Evolutionary conservation across 2,888 invertebrate genomes (phyloP), one percentile per base, ranked within the genome.

Genomic region (Cotesia congregata): DNA sequence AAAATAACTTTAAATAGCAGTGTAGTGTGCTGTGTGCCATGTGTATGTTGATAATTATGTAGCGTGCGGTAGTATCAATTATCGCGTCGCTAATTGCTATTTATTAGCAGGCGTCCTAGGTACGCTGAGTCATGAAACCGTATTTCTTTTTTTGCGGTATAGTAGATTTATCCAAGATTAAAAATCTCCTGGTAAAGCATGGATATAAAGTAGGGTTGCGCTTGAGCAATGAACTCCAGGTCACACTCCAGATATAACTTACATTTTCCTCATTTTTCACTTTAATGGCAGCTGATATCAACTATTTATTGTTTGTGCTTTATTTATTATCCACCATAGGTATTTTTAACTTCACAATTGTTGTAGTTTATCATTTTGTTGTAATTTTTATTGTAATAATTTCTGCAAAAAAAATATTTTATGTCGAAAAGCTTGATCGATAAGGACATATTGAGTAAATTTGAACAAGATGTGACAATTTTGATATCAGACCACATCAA

Each of bases 11-110:
- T 15, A 68, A 41, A 17, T 12, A 6, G 5, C 6, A 17, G 17
- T 30, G 3, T 30, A 30, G 2, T 30, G 30, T 30, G 30, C 30
- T 7, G 50, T 12, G 50, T 12, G 12, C 50, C 41, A 7, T 41
- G 41, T 68, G 4, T 20, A 17, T 17, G 20, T 5, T 39, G 38
- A n/a, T 67, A 67, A 40, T 40, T 15, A 39, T 15, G 17, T 67
- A 67, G 50, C 67, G 17, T 15, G 40, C 40, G 40, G 79, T 79
- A 79, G 77, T 83, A 84, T 84, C 83, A 84, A 84, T 84, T 84
- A 84, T 80, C 79, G 77, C 72, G 41, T 67, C 73, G 80, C 80
- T 84, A 84, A 84, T 84, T 84, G 81, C 80, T 82, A 83, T 83
- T 83, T 83, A 84, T 84, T 83, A 84, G 76, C 78, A 80, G 76